phyloP scores from a whole-genome alignment of 1,140 invertebrate species.

The Drosophila saltans region DNA sequence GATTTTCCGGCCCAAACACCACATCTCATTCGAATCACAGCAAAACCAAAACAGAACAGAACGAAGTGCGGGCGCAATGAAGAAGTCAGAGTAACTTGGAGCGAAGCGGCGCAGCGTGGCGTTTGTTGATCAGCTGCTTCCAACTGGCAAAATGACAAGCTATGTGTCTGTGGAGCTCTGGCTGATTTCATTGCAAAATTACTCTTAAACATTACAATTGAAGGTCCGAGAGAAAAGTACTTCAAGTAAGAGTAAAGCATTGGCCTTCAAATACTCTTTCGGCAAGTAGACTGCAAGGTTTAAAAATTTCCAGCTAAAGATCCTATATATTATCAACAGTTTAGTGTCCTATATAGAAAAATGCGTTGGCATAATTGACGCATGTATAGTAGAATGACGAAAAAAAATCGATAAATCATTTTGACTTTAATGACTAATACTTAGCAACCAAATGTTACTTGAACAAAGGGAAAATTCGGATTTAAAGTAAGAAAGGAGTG shows the following conservation, averaged over 20 bases:
- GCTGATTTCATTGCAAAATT: constrained; percentile 22
- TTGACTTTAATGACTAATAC: too few species aligned
- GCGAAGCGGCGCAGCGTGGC: background rate
- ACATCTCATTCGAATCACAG: constrained; percentile 24
- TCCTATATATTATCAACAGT: background rate
- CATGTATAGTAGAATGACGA: too few species aligned
- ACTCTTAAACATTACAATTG: constrained; percentile 16
- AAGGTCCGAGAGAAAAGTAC: constrained; percentile 14
- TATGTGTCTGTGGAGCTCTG: background rate
- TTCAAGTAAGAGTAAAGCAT: background rate
- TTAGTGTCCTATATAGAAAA: too few species aligned
- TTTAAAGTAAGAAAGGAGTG: too few species aligned
- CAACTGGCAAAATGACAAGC: background rate
- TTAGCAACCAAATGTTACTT: too few species aligned
- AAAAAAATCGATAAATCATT: too few species aligned
- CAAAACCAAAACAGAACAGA: constrained; percentile 42
- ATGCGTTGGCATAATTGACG: too few species aligned
- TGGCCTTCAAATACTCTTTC: background rate
- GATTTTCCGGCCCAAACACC: constrained; percentile 22
- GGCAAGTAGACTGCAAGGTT: background rate
- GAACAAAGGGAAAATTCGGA: too few species aligned
- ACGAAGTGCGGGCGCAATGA: constrained; percentile 29
- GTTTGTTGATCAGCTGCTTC: constrained; percentile 26
- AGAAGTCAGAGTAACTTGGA: constrained; percentile 15
- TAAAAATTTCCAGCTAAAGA: too few species aligned